Conservation (phyloP, 2,113 vertebrate genomes). For the Girardinichthys multiradiatus region DNA sequence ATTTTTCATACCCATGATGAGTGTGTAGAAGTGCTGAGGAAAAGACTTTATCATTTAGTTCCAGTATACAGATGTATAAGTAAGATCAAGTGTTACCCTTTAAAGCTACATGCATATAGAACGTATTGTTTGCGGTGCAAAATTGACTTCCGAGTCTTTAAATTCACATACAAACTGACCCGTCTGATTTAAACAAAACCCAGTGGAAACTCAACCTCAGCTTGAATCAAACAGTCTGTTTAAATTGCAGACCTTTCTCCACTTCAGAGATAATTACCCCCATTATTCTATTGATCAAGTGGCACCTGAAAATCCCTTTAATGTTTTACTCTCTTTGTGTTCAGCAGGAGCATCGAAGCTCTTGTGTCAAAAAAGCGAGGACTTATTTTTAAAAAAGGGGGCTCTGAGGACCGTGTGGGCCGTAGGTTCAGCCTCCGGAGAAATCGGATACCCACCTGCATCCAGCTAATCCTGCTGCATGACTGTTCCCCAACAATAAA, state of each 20-base stretch:
- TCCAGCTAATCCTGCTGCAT: constrained; percentile 1
- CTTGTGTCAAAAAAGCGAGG: constrained; percentile 30
- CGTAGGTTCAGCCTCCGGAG: constrained; percentile 16
- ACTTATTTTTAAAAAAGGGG: constrained; percentile 29
- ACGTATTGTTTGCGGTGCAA: constrained; percentile 2
- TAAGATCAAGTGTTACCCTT: neutral
- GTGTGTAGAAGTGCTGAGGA: no score
- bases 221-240: constrained; percentile 52
- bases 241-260: constrained; percentile 61
- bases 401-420: constrained; percentile 37
- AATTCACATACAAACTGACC: constrained; percentile 10
- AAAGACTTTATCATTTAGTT: neutral
- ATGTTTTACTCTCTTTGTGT: constrained; percentile 65
- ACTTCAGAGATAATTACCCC: constrained; percentile 68
- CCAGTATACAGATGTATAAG: constrained; percentile 2
- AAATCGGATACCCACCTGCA: constrained; percentile 25
- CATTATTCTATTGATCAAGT: constrained; percentile 69
- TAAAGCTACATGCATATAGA: neutral
- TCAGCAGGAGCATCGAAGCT: constrained; percentile 26
- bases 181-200: constrained; percentile 22
- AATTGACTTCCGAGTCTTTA: neutral
- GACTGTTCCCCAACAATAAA: neutral
- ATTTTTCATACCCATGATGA: neutral
- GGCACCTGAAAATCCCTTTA: constrained; percentile 71
- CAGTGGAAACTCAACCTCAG: constrained; percentile 41